A percentile compares a stretch with the other conserved stretches of the same genome.
These are phyloP conservation scores for Spisula subtruncata DNA, from an alignment of 2,888 invertebrate genomes.

Conservation along the genomic window DNA sequence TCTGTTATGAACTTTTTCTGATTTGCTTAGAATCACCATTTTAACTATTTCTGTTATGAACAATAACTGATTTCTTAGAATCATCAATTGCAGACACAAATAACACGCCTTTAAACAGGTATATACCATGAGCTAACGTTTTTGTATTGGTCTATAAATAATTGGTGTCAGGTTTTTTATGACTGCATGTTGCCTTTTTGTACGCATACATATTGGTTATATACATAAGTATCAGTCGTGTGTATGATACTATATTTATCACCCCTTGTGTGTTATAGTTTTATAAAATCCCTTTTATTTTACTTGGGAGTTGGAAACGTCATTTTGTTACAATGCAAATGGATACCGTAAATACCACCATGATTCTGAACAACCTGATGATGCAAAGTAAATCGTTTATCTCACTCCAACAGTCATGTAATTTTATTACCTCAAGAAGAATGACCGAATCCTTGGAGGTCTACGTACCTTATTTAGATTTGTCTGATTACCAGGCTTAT, in stretches of 20 bases:
- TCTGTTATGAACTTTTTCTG: too few species aligned
- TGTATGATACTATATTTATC: not conserved
- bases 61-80: not conserved
- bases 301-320: not conserved
- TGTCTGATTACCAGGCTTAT: too few species aligned
- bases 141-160: constrained; percentile 30
- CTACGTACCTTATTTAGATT: too few species aligned
- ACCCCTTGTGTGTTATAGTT: not conserved
- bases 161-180: constrained; percentile 53
- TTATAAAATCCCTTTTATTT: not conserved
- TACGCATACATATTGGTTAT: constrained; percentile 22
- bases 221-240: not conserved
- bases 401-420: too few species aligned
- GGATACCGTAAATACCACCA: too few species aligned
- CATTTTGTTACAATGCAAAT: too few species aligned
- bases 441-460: too few species aligned
- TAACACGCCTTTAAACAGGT: constrained; percentile 70
- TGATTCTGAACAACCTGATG: not conserved
- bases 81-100: constrained; percentile 71
- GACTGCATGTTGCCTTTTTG: constrained; percentile 64
- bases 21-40: too few species aligned
- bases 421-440: too few species aligned
- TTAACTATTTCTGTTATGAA: not conserved
- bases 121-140: constrained; percentile 43
- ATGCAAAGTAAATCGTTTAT: not conserved